These are phyloP conservation scores for Cephalotes varians DNA, from an alignment of 2,888 invertebrate species.

Conservation along the genomic window DNA sequence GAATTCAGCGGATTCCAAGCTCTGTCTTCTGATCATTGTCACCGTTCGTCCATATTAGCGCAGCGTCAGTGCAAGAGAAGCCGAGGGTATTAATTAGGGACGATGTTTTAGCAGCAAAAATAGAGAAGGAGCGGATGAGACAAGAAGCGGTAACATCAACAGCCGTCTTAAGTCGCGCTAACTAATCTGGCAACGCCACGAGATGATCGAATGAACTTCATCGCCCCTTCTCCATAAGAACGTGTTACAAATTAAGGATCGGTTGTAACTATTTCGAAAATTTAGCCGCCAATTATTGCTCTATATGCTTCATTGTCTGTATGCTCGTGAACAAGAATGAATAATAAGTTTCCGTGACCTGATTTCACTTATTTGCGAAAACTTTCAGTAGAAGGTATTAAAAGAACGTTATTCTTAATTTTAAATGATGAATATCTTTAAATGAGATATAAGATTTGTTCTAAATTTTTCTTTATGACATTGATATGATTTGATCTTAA, in stretches of 20 bases:
- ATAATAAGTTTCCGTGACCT: background rate
- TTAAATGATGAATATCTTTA: background rate
- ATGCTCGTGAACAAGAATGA: slow-evolving; percentile 2
- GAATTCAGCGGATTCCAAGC: slow-evolving; percentile 77
- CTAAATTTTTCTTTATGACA: background rate
- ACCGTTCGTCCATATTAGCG: slow-evolving; percentile 70
- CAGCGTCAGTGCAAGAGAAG: slow-evolving; percentile 60
- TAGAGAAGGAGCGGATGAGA: slow-evolving; percentile 62
- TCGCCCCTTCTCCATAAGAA: slow-evolving; percentile 81
- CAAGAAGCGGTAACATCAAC: slow-evolving; percentile 72
- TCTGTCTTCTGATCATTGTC: slow-evolving; percentile 68
- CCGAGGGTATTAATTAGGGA: slow-evolving; percentile 84
- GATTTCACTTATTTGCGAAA: slow-evolving; percentile 8
- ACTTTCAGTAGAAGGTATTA: background rate
- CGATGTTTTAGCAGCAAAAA: slow-evolving; percentile 84
- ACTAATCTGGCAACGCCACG: slow-evolving; percentile 75
- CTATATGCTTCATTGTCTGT: slow-evolving; percentile 5
- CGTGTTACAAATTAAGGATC: slow-evolving; percentile 85
- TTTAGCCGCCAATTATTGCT: slow-evolving; percentile 65
- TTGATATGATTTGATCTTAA: background rate
- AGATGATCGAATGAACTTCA: slow-evolving; percentile 72
- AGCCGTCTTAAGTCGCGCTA: slow-evolving; percentile 75
- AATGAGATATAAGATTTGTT: background rate
- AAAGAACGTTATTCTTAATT: background rate
- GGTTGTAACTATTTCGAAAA: slow-evolving; percentile 82